Evolutionary conservation across 2,888 invertebrate species (phyloP), one percentile per base, ranked within the genome.

Genomic region (Hololepta plana): DNA sequence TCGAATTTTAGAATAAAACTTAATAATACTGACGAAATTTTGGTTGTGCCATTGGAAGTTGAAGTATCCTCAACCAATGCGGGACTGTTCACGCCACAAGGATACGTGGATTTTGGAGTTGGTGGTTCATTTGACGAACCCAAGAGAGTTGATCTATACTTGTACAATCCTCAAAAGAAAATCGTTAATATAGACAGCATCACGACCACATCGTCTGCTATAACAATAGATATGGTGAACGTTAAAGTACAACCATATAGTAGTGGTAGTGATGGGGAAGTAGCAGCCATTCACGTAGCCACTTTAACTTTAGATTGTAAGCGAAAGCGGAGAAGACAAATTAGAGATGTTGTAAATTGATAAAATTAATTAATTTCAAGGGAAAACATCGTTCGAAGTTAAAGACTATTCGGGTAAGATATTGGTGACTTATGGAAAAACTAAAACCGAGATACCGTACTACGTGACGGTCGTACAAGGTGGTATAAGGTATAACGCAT

Each of bases 31-130:
- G 60, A 62, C 35, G 69, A 74, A 46, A 59, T 72, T 36, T 62
- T 87, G 36, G 71, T 87, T 35, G 67, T 87, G 35, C 84, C 85
- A 15, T 66, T 87, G 23, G 85, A 85, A 57, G 72, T 87, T 28
- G 80, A 84, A 59, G 80, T 85, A 29, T 53, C 55, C 33, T 53
- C 69, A 12, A 62, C 60, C 30, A 57, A 60, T 29, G 64, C 74
- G 35, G 79, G 82, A 25, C 60, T 85, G 31, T 84, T 79, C 55
- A 69, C 77, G 38, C 70, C 77, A n/a, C 71, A 72, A 44, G 68
- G 67, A 28, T 53, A 73, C 31, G 58, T 88, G 15, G 82, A 88
- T 56, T 85, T 88, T 55, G 87, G 87, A 15, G 65, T 81, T 32
- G 62, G 84, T 25, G 72, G 80, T 25, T 72, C 72, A 14, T 53